Conservation (phyloP, 2,888 invertebrate species). For the Ennomos erosarius region DNA sequence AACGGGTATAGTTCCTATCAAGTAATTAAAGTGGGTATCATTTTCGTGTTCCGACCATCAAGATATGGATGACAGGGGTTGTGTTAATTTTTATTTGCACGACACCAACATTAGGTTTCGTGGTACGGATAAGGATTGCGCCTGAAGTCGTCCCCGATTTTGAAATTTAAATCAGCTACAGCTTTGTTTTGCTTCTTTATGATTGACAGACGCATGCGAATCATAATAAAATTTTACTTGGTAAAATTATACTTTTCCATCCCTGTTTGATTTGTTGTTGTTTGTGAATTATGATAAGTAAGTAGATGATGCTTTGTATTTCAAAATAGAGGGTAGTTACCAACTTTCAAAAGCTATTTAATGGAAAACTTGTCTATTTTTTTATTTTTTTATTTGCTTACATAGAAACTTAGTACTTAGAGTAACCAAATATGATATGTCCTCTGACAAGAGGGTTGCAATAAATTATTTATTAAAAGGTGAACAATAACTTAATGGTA, state of each 20-base stretch:
- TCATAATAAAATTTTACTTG: slow-evolving; percentile 15
- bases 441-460: too few species aligned
- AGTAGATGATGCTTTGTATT: too few species aligned
- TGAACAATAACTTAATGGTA: too few species aligned
- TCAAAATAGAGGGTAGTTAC: too few species aligned
- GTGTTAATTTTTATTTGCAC: slow-evolving; percentile 56
- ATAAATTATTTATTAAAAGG: too few species aligned
- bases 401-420: too few species aligned
- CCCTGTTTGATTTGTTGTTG: background rate
- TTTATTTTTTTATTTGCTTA: too few species aligned
- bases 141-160: slow-evolving; percentile 39
- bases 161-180: slow-evolving; percentile 29
- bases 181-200: slow-evolving; percentile 18
- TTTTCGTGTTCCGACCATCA: slow-evolving; percentile 55
- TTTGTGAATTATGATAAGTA: slow-evolving; percentile 2
- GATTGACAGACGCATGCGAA: slow-evolving; percentile 19
- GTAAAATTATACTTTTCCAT: background rate
- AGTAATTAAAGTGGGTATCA: slow-evolving; percentile 43
- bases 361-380: too few species aligned
- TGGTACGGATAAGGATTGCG: slow-evolving; percentile 28
- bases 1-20: slow-evolving; percentile 36
- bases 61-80: slow-evolving; percentile 55
- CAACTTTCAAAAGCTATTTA: too few species aligned
- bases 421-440: too few species aligned
- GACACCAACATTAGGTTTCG: slow-evolving; percentile 42